Percentiles rank a stretch among this genome's conserved stretches.
Evolutionary conservation across 2,888 invertebrate species (phyloP).

Genomic region (Scaptomyza flava): DNA sequence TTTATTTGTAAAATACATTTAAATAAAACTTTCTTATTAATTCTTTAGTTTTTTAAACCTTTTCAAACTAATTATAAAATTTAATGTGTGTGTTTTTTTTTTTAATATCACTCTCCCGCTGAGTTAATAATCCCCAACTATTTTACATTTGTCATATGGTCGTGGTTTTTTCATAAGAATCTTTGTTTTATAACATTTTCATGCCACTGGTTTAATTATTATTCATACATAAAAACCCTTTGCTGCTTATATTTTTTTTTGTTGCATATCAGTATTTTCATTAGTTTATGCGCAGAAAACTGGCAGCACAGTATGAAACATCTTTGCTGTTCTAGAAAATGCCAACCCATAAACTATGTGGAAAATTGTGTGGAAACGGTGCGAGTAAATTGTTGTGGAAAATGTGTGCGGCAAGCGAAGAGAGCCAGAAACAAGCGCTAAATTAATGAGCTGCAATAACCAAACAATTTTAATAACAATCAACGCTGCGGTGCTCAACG

Average conservation of each 20-base stretch:
- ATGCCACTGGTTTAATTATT: slow-evolving; percentile 26
- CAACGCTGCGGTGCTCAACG: slow-evolving; percentile 24
- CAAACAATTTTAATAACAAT: slow-evolving; percentile 39
- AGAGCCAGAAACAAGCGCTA: slow-evolving; percentile 26
- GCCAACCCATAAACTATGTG: slow-evolving; percentile 47
- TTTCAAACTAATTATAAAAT: too few relatives aligned
- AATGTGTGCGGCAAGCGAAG: slow-evolving; percentile 21
- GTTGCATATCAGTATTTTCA: slow-evolving; percentile 41
- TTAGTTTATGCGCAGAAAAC: slow-evolving; percentile 72
- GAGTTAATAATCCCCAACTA: background rate
- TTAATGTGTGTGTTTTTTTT: too few relatives aligned
- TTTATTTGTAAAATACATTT: too few relatives aligned
- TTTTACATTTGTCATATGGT: slow-evolving; percentile 12
- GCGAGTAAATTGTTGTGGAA: slow-evolving; percentile 36
- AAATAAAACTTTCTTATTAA: too few relatives aligned
- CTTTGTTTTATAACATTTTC: slow-evolving; percentile 20
- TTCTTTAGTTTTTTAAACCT: too few relatives aligned
- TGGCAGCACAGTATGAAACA: slow-evolving; percentile 76
- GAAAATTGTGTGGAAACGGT: slow-evolving; percentile 28
- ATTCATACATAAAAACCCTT: slow-evolving; percentile 40
- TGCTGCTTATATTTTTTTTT: background rate
- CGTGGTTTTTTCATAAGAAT: background rate
- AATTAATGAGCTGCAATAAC: slow-evolving; percentile 51
- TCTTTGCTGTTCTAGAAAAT: slow-evolving; percentile 53
- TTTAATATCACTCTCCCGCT: background rate